Base-by-base conservation (phyloP, 2,888 invertebrate genomes). In the Dryobota labecula region DNA sequence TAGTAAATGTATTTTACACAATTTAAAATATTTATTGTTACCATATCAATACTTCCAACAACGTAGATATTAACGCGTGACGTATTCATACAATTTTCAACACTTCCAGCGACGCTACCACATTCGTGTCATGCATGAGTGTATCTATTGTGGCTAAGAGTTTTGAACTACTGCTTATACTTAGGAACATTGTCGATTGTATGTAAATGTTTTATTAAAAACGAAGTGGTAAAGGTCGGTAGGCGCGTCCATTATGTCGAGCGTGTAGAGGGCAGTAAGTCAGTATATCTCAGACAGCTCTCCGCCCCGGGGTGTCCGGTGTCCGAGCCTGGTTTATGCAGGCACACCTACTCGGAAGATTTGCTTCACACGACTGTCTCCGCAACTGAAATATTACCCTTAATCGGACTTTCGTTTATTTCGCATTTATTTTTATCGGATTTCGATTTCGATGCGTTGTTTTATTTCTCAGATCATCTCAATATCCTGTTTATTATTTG, bases 261-360 rank as follows among this genome's bases (percentile, higher is more conserved):
- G 79, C 80, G 73, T 69, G 82, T 80, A 66, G 74, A 76, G 82
- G 80, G 80, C 83, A 87, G 86, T 87, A 84, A 87, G 87, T 84
- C 86, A 87, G 86, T 88, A 85, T 90, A 91, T 90, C 87, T 89
- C 77, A 78, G 88, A 88, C 89, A 86, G 74, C 78, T 62, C 78
- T 77, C 72, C 91, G 88, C 94, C 88, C 87, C 91, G 86, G 93
- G 94, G 93, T 89, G 93, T 90, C 92, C 84, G 85, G 79, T 90
- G 91, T 92, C 92, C 84, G 82, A 84, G 76, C 76, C 74, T 91
- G 86, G 87, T 94, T 94, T 93, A 93, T 92, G 89, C 81, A 88
- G 87, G 85, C 87, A 89, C 88, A 88, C 88, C 88, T 89, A 88
- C 87, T 88, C 81, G 73, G 87, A 88, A 89, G 88, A 90, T 90